Evolutionary conservation across 1,140 invertebrate species (phyloP), one percentile per base, ranked within the genome.

Genomic region (Apocrypta bakeri): DNA sequence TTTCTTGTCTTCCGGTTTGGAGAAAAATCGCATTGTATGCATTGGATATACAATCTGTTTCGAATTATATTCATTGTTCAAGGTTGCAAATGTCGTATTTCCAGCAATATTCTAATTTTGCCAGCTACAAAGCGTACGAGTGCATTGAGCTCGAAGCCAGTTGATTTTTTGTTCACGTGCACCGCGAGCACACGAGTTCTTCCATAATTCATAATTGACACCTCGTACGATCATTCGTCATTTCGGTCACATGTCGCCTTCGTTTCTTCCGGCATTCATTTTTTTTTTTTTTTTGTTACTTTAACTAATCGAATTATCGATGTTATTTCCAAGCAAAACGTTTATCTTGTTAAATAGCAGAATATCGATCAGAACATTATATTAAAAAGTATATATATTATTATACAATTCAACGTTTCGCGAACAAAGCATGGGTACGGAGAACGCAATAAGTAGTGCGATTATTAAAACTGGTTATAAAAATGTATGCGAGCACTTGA

Each of bases 131-230:
- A 21, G 48, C n/a, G 14, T 56, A n/a, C 48, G 48, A 56, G 48
- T 56, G 17, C 48, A 21, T 56, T 56, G 48, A 56, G 48, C 48
- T n/a, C 42, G 42, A 48, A 17, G 6, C 48, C 3, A 56, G 48
- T 56, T 6, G 48, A 56, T 56, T 56, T 56, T 56, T 56, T 56
- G n/a, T 56, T 56, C 48, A 2, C 68, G 37, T 31, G 17, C 21
- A 6, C 29, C 29, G 2, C 9, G 68, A 2, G 2, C 29, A 71
- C 68, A 25, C 37, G 29, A n/a, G 21, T 71, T 71, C 27, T 71
- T 71, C 68, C 27, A 71, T 71, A 33, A 71, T 71, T 71, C 68
- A 71, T 71, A 3, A 29, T n/a, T 71, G 4, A 31, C 68, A 71
- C 31, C 68, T 71, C 68, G 68, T 71, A 71, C 68, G 68, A 71